Evolutionary conservation across 37 sponge, comb jelly and placozoan species (phyloP).

Genomic region (Eunapius fragilis): DNA sequence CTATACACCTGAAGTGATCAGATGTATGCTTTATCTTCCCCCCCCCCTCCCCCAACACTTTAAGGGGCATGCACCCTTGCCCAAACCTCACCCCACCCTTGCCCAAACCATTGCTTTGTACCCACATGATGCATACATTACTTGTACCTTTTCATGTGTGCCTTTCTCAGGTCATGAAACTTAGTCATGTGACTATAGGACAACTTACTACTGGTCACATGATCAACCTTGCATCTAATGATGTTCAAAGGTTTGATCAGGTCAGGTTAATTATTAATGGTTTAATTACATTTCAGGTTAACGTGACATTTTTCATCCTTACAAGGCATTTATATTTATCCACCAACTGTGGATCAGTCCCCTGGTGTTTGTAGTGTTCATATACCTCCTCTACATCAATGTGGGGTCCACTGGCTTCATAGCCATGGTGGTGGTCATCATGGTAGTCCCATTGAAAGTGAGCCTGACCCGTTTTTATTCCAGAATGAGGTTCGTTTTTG

Average conservation of each 20-base stretch:
- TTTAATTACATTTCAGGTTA: neutral
- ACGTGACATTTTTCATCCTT: neutral
- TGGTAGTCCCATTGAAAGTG: conserved; percentile 47
- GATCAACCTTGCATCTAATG: conserved; percentile 77
- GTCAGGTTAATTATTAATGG: conserved; percentile 20
- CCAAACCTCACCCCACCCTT: no score
- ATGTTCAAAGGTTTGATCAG: conserved; percentile 78
- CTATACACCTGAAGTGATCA: no score
- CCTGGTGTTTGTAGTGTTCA: conserved; percentile 40
- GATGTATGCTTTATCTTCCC: no score
- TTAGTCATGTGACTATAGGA: conserved; percentile 66
- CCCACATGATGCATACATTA: no score
- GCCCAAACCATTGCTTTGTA: no score
- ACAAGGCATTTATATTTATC: conserved; percentile 56
- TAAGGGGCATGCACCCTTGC: no score
- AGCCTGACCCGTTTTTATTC: neutral
- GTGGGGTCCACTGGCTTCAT: conserved; percentile 56
- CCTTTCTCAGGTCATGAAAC: conserved; percentile 41
- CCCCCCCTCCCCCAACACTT: no score
- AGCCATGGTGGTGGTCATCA: conserved; percentile 19
- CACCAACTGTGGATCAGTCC: conserved; percentile 57
- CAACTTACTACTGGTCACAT: conserved; percentile 63
- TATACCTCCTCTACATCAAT: conserved; percentile 58
- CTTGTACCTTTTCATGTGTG: no score
- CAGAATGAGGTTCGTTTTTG: neutral